phyloP scores from a whole-genome alignment of 23 tunicate genomes.

The Corella eumyota region DNA sequence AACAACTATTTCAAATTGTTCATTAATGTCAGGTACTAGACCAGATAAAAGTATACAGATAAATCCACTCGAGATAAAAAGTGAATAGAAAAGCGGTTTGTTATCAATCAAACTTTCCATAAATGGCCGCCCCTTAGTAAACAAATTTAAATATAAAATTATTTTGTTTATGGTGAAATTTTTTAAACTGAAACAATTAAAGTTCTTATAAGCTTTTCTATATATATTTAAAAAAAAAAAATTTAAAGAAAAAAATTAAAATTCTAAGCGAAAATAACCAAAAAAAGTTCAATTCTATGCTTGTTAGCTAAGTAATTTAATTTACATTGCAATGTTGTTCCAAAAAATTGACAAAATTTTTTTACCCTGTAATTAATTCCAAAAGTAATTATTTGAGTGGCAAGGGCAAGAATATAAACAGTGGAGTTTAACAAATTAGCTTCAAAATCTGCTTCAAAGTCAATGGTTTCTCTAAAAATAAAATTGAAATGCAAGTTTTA shows the following conservation, averaged over 20 bases:
- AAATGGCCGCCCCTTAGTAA: constrained; percentile 78
- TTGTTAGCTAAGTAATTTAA: no score
- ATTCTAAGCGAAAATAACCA: no score
- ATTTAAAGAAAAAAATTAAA: no score
- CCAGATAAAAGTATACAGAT: constrained; percentile 43
- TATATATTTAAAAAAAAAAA: no score
- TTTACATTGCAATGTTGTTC: no score
- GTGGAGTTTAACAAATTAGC: constrained; percentile 87
- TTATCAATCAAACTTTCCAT: constrained; percentile 90
- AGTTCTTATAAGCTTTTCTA: no score
- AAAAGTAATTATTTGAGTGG: constrained; percentile 87
- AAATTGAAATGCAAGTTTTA: background rate
- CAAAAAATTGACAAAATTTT: no score
- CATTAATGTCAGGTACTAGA: constrained; percentile 52
- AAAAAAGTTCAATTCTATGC: no score
- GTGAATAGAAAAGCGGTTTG: constrained; percentile 63
- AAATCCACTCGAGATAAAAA: constrained; percentile 36
- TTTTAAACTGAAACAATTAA: no score
- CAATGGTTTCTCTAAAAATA: constrained; percentile 44
- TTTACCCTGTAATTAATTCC: constrained; percentile 84
- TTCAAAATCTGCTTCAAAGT: constrained; percentile 94
- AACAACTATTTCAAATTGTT: constrained; percentile 59
- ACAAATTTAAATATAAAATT: background rate
- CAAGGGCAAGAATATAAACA: constrained; percentile 81
- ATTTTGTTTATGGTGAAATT: no score